Conservation (phyloP, 2,797 vertebrate species). For the Rhynchotus rufescens region DNA sequence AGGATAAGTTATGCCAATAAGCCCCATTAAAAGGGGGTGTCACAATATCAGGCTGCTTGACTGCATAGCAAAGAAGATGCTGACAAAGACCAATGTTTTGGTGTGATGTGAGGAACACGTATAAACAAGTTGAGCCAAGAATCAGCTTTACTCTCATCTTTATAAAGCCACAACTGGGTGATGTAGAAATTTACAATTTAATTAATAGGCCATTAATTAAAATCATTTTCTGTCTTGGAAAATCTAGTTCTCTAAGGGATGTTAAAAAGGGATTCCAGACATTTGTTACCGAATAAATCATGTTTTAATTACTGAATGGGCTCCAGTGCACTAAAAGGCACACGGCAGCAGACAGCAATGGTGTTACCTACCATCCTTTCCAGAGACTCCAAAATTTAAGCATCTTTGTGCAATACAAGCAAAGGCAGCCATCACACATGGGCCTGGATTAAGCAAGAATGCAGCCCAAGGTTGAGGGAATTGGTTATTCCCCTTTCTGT, state of each 20-base stretch:
- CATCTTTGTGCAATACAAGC: background rate
- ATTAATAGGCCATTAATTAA: background rate
- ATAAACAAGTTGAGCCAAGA: background rate
- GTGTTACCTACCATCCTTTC: background rate
- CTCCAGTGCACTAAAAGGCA: background rate
- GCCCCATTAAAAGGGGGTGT: background rate
- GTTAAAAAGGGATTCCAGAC: background rate
- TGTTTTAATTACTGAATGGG: background rate
- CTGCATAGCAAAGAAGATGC: background rate
- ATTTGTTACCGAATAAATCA: constrained; percentile 15
- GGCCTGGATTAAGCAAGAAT: accelerated
- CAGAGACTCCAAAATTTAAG: background rate
- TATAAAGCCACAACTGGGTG: accelerated
- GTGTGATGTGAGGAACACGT: background rate
- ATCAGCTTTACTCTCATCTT: background rate
- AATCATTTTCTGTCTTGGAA: background rate
- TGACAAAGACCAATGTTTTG: background rate
- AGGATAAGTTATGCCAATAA: background rate
- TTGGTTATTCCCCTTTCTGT: background rate
- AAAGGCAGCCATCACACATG: too few relatives aligned
- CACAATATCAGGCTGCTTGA: background rate
- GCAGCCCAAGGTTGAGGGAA: background rate
- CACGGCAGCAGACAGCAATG: background rate
- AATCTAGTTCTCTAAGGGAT: background rate
- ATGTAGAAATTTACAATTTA: background rate